phyloP scores from a whole-genome alignment of 2,888 invertebrate genomes.

The Ectemnius continuus region DNA sequence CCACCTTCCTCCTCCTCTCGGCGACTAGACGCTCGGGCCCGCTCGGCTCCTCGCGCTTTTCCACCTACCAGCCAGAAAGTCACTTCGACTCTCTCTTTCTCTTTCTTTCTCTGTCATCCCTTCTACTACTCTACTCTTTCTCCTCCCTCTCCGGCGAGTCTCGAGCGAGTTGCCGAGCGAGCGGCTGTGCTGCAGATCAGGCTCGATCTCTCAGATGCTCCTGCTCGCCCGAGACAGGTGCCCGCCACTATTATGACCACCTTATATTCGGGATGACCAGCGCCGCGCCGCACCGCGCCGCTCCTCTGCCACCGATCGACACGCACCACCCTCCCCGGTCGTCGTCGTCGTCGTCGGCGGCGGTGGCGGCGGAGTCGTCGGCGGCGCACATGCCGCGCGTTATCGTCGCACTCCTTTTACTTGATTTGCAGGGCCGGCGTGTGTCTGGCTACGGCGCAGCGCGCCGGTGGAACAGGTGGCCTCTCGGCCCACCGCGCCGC shows the following conservation, averaged over 20 bases:
- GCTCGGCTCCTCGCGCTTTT: no score
- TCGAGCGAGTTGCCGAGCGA: no score
- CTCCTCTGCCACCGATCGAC: conserved; percentile 24
- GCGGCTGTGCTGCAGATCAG: conserved; percentile 25
- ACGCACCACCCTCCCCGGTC: conserved; percentile 30
- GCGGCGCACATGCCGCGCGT: conserved; percentile 59
- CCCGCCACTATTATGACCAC: conserved; percentile 63
- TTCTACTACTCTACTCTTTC: not conserved
- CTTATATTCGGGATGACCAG: conserved; percentile 58
- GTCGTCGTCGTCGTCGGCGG: conserved; percentile 9
- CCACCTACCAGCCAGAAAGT: no score
- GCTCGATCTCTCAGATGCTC: conserved; percentile 61
- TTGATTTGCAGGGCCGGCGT: conserved; percentile 51
- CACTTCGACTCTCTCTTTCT: no score
- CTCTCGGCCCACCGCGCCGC: conserved; percentile 43
- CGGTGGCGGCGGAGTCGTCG: conserved; percentile 18
- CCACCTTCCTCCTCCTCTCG: conserved; percentile 25
- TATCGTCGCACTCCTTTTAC: conserved; percentile 58
- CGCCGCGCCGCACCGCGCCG: no score
- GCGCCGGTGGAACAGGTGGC: conserved; percentile 62
- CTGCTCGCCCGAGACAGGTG: conserved; percentile 60
- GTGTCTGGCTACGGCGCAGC: conserved; percentile 18
- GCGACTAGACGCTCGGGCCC: no score
- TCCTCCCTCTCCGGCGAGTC: conserved; percentile 10
- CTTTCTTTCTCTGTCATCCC: no score